These are phyloP conservation scores for Leucophenga varia DNA, from an alignment of 1,140 invertebrate species.

Conservation along the genomic window DNA sequence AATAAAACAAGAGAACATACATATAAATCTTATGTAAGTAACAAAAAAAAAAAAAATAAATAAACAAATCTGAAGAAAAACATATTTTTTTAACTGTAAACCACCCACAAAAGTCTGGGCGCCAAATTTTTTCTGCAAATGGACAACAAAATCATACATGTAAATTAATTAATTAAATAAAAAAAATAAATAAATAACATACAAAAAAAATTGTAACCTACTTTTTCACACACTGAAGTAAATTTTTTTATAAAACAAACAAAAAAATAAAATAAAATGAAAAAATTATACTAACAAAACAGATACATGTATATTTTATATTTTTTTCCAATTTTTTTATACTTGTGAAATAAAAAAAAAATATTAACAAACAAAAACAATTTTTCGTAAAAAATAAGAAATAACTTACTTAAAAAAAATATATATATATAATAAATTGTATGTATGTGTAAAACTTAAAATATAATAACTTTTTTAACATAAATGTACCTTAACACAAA, in stretches of 20 bases:
- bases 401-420: conserved; percentile 46
- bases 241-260: no score
- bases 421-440: no score
- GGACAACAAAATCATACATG: no score
- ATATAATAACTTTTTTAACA: background rate
- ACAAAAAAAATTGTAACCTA: conserved; percentile 32
- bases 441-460: conserved; percentile 38
- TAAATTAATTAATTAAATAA: no score
- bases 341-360: conserved; percentile 1
- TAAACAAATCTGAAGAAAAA: no score
- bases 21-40: no score
- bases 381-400: conserved; percentile 44
- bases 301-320: conserved; percentile 22
- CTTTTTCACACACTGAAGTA: no score
- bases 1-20: no score
- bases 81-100: conserved; percentile 45
- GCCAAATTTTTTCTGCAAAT: conserved; percentile 52
- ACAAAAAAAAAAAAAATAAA: conserved; percentile 19
- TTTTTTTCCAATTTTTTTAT: conserved; percentile 6
- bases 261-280: no score
- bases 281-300: conserved; percentile 2
- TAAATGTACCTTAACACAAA: no score
- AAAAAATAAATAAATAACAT: conserved; percentile 14
- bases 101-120: conserved; percentile 31
- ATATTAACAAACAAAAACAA: conserved; percentile 29